Conservation (phyloP, 2,113 vertebrate species). For the Brachypodius melanocephalos region DNA sequence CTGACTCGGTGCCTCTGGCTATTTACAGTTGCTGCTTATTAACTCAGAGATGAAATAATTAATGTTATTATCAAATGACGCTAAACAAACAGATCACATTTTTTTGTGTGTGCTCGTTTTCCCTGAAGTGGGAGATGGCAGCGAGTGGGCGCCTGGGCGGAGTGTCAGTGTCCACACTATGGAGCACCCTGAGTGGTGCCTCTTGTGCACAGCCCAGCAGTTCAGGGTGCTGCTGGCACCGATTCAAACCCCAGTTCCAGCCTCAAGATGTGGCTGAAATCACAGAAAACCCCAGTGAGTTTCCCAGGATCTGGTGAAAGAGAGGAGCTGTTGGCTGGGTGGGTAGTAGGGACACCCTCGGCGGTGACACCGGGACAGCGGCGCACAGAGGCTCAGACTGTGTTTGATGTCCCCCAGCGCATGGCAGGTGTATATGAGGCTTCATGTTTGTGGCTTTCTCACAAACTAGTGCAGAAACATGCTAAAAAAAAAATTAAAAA, state of each 20-base stretch:
- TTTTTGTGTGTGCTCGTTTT: neutral
- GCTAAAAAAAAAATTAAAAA: neutral
- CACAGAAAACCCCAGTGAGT: rapidly evolving
- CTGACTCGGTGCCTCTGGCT: neutral
- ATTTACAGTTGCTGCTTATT: constrained; percentile 1
- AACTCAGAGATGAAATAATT: constrained; percentile 21
- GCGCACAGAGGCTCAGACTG: rapidly evolving
- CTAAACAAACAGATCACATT: neutral
- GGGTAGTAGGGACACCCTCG: rapidly evolving
- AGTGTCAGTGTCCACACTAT: rapidly evolving
- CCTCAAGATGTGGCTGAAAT: neutral
- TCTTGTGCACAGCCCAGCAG: neutral
- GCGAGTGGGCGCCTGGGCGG: rapidly evolving
- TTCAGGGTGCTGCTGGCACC: neutral
- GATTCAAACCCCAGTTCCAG: neutral
- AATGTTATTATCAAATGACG: neutral
- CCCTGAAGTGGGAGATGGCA: neutral
- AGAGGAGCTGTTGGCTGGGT: neutral
- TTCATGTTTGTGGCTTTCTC: neutral
- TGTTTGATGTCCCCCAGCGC: neutral
- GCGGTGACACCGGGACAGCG: rapidly evolving
- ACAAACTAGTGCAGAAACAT: neutral
- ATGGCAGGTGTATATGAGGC: neutral
- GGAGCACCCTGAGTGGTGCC: rapidly evolving
- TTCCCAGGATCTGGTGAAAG: neutral